Evolutionary conservation across 2,797 vertebrate species (phyloP), one percentile per base, ranked within the genome.

Genomic region (Furcifer pardalis): DNA sequence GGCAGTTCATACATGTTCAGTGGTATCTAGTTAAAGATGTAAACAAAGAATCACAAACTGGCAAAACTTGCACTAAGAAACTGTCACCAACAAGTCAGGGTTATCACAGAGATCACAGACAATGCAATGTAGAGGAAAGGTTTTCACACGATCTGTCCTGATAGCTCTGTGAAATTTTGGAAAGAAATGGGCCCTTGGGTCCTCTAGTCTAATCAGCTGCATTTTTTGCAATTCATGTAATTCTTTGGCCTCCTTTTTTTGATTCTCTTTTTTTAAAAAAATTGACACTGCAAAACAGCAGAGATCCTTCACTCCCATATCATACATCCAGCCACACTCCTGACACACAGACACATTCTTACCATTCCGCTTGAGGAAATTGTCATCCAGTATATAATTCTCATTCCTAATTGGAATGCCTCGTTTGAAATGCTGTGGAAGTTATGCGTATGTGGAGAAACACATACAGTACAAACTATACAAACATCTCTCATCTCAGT

Each of bases 301-400:
- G n/a, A 13, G 17, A 78, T 62, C 66, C 32, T 72, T 84, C 75
- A 71, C 40, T 62, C 82, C 65, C 82, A 46, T 71, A 5, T 46
- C 76, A 49, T 71, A 46, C 46, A 69, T 56, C 65, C 63, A 66
- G 10, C 23, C 56, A 69, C 19, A 84, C 21, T 59, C 62, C 49
- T 60, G 77, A 42, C 7, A 1, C 27, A 78, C n/a, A 71, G 69
- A 44, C 27, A 44, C 65, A 84, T 84, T 72, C 66, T 78, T 84
- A 71, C 46, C 52, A 72, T 77, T 75, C 60, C 72, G 59, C 37
- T 25, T 7, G 30, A 69, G 40, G 13, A 71, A 76, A 68, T 73
- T 32, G 5, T 35, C 32, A 72, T n/a, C 21, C 13, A 46, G 42
- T 23, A 17, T 69, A 69, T 77, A 65, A 66, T 35, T 7, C 7